These are phyloP conservation scores for Phytoseiulus persimilis DNA, from an alignment of 2,888 invertebrate species.

Conservation along the genomic window DNA sequence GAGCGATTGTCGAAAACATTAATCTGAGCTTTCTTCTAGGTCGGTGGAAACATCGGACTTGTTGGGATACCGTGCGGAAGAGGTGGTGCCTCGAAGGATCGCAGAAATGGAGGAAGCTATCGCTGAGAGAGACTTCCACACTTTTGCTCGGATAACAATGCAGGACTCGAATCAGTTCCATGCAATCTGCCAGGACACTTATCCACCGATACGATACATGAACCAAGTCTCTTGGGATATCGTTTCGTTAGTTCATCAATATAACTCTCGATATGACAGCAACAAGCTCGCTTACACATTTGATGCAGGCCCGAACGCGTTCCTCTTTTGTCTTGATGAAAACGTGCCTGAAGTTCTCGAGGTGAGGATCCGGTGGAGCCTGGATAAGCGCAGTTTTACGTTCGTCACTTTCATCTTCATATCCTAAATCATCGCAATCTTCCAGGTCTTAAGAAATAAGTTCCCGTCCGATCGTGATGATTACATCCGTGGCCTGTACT, in stretches of 20 bases:
- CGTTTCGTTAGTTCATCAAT: slow-evolving; percentile 68
- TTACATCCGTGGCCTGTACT: background rate
- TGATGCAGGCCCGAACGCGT: slow-evolving; percentile 96
- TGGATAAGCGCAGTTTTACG: background rate
- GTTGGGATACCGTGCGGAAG: slow-evolving; percentile 63
- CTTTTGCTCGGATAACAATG: slow-evolving; percentile 89
- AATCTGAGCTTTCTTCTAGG: background rate
- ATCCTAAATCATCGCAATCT: background rate
- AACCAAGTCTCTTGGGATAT: slow-evolving; percentile 76
- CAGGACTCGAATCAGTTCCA: slow-evolving; percentile 95
- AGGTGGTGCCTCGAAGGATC: slow-evolving; percentile 66
- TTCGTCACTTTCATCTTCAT: background rate
- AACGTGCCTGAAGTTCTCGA: slow-evolving; percentile 62
- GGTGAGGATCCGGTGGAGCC: background rate
- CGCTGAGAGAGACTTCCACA: slow-evolving; percentile 62
- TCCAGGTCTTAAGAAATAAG: background rate
- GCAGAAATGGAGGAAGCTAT: slow-evolving; percentile 60
- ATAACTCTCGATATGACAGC: slow-evolving; percentile 63
- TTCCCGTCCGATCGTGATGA: background rate
- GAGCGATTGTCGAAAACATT: too few relatives aligned
- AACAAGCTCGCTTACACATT: slow-evolving; percentile 85
- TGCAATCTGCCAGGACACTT: slow-evolving; percentile 82
- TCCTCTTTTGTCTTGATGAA: slow-evolving; percentile 69
- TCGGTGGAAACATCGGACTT: slow-evolving; percentile 71
- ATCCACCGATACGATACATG: slow-evolving; percentile 86